phyloP scores from a whole-genome alignment of 2,888 invertebrate genomes.

The Erebia palarica region DNA sequence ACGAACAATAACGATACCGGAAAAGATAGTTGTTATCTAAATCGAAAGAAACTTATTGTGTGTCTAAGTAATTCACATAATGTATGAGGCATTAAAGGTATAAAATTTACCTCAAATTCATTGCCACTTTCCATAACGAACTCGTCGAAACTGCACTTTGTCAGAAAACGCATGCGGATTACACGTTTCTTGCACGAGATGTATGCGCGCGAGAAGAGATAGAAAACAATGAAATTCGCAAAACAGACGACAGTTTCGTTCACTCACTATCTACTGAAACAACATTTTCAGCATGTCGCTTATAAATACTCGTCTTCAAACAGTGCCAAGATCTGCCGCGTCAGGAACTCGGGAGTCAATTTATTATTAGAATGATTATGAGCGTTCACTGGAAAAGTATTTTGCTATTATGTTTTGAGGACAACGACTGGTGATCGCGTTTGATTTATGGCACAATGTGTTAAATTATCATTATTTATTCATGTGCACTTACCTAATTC shows the following conservation, averaged over 20 bases:
- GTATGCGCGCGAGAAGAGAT: constrained; percentile 40
- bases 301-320: constrained; percentile 69
- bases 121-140: constrained; percentile 74
- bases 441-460: background rate
- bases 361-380: constrained; percentile 50
- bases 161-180: constrained; percentile 56
- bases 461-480: background rate
- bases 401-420: constrained; percentile 23
- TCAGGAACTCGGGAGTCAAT: constrained; percentile 45
- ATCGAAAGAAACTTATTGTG: too few relatives aligned
- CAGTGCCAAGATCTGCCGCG: constrained; percentile 65
- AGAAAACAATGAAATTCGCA: constrained; percentile 36
- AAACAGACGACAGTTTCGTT: constrained; percentile 53
- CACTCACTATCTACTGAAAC: constrained; percentile 58
- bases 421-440: constrained; percentile 26
- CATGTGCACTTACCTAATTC: background rate
- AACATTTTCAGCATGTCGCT: constrained; percentile 59
- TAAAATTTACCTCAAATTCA: constrained; percentile 68
- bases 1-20: too few relatives aligned
- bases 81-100: background rate
- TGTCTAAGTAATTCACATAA: background rate
- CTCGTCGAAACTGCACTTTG: constrained; percentile 62
- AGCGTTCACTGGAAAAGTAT: constrained; percentile 30
- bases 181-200: constrained; percentile 50
- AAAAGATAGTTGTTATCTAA: too few relatives aligned